Percentiles rank a stretch among this genome's conserved stretches.
Evolutionary conservation across 2,888 invertebrate species (phyloP).

Genomic region (Spodoptera exigua): DNA sequence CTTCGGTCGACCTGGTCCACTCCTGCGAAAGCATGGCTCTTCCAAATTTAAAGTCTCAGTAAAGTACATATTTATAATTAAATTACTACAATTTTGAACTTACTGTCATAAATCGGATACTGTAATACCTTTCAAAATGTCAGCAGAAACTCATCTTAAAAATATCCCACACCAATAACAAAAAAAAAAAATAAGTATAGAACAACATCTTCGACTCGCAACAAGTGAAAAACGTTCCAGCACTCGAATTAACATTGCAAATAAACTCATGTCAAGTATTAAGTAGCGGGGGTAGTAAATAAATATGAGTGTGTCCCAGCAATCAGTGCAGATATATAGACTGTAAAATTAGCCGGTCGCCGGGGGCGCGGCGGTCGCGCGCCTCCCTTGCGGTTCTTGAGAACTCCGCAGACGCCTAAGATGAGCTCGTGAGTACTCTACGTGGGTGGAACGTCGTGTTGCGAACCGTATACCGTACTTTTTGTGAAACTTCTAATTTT

Average conservation of each 20-base stretch:
- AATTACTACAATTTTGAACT: too few relatives aligned
- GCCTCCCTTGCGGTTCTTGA: conserved; percentile 29
- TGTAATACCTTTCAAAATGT: too few relatives aligned
- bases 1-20: too few relatives aligned
- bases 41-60: too few relatives aligned
- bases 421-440: conserved; percentile 15
- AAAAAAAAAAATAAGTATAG: conserved; percentile 24
- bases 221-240: conserved; percentile 45
- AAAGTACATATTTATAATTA: too few relatives aligned
- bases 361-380: conserved; percentile 56
- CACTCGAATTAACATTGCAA: conserved; percentile 63
- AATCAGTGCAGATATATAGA: conserved; percentile 86
- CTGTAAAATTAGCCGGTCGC: conserved; percentile 81
- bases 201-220: conserved; percentile 27
- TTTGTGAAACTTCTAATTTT: conserved; percentile 15
- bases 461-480: conserved; percentile 16
- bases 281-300: conserved; percentile 71
- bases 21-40: too few relatives aligned
- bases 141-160: too few relatives aligned
- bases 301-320: conserved; percentile 75
- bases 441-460: conserved; percentile 49
- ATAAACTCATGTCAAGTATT: conserved; percentile 66
- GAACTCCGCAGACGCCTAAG: conserved; percentile 1
- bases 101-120: too few relatives aligned
- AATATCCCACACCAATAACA: not conserved